Evolutionary conservation across 2,113 vertebrate species (phyloP).

Genomic region (Dicerorhinus sumatrensis): DNA sequence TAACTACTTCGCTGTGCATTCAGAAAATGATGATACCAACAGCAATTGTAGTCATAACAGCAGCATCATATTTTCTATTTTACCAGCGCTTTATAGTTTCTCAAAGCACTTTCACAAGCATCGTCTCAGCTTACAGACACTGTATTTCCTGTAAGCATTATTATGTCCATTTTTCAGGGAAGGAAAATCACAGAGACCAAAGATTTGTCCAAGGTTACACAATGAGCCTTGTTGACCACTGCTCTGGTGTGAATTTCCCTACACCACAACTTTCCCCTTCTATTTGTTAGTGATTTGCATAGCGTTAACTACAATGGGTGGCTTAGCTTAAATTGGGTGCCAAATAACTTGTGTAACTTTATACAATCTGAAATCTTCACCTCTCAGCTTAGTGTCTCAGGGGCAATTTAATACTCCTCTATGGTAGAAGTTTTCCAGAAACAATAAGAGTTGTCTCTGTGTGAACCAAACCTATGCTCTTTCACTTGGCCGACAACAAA

Average conservation of each 20-base stretch:
- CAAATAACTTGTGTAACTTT: not conserved
- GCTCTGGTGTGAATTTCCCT: accelerated
- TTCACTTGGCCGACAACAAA: slow-evolving; percentile 60
- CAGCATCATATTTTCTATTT: not conserved
- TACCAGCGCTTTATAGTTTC: not conserved
- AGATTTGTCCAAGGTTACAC: not conserved
- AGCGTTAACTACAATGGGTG: not conserved
- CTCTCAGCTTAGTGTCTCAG: not conserved
- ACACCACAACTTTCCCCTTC: not conserved
- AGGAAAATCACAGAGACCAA: not conserved
- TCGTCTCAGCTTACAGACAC: not conserved
- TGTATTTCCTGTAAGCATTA: not conserved
- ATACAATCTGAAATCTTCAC: not conserved
- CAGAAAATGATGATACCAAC: not conserved
- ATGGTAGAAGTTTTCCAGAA: not conserved
- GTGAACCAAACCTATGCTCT: slow-evolving; percentile 57
- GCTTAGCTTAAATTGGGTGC: not conserved
- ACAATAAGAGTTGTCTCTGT: slow-evolving; percentile 30
- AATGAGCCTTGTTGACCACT: not conserved
- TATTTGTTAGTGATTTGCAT: not conserved
- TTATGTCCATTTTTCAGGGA: not conserved
- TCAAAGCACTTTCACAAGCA: not conserved
- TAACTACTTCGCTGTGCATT: not conserved
- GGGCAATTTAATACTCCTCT: not conserved
- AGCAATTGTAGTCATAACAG: not conserved